These are phyloP conservation scores for Girardia tigrina DNA, from an alignment of 2,888 invertebrate species.

Conservation along the genomic window DNA sequence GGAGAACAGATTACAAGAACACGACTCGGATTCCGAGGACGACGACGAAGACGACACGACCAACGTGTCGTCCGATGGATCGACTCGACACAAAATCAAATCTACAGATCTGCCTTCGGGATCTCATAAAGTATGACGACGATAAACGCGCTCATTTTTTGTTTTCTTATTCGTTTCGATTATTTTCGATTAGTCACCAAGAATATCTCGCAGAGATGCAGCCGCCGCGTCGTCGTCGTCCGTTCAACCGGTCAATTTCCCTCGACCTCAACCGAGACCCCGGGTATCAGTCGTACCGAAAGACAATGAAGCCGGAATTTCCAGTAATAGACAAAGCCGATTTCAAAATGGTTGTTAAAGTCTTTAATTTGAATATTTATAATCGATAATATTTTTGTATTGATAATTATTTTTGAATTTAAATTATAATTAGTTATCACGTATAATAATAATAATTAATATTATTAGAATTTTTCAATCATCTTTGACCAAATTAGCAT, in stretches of 20 bases:
- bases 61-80: not conserved
- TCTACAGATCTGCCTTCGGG: not conserved
- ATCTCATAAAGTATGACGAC: not conserved
- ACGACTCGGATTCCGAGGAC: slow-evolving; percentile 31
- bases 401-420: no score
- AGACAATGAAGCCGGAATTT: not conserved
- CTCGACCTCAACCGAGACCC: not conserved
- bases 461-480: no score
- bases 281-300: not conserved
- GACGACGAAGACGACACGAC: slow-evolving; percentile 32
- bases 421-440: no score
- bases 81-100: not conserved
- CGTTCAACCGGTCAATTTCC: not conserved
- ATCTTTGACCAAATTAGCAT: no score
- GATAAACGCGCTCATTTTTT: not conserved
- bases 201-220: not conserved
- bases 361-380: no score
- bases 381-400: no score
- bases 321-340: slow-evolving; percentile 10
- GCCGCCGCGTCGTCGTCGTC: not conserved
- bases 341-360: slow-evolving; percentile 2
- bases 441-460: no score
- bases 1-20: not conserved
- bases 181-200: not conserved
- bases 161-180: no score